Evolutionary conservation across 2,113 vertebrate genomes (phyloP).

Genomic region (Eira barbara): DNA sequence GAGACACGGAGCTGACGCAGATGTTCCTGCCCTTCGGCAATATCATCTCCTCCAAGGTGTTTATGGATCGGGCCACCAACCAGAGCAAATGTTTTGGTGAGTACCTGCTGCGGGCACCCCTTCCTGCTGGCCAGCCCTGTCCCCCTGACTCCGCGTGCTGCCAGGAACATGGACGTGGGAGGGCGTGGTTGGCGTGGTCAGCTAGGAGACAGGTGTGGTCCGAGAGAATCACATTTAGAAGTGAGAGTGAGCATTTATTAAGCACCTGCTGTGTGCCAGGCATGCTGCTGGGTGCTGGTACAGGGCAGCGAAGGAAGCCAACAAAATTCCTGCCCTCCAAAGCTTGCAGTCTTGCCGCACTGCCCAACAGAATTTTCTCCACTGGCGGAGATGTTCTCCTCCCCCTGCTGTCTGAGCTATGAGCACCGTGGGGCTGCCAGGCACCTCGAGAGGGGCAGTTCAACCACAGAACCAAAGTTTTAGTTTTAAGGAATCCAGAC

Average conservation of each 20-base stretch:
- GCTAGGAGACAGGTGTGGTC: too few species aligned
- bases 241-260: neutral
- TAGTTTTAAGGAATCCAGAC: neutral
- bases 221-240: neutral
- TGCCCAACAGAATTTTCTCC: neutral
- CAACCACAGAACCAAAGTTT: neutral
- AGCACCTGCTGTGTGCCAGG: neutral
- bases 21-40: constrained; percentile 99
- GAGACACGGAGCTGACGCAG: constrained; percentile 98
- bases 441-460: neutral
- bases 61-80: constrained; percentile 99
- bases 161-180: rapidly evolving
- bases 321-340: neutral
- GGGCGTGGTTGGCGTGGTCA: too few species aligned
- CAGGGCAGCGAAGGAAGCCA: neutral
- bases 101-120: constrained; percentile 10
- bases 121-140: neutral
- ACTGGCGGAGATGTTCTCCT: neutral
- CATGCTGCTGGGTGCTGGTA: neutral
- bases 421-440: neutral
- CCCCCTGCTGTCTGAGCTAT: rapidly evolving
- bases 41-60: constrained; percentile 99
- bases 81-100: constrained; percentile 99
- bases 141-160: rapidly evolving
- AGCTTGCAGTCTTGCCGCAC: neutral